Evolutionary conservation across 2,888 invertebrate species (phyloP).

Genomic region (Agrotis segetum): DNA sequence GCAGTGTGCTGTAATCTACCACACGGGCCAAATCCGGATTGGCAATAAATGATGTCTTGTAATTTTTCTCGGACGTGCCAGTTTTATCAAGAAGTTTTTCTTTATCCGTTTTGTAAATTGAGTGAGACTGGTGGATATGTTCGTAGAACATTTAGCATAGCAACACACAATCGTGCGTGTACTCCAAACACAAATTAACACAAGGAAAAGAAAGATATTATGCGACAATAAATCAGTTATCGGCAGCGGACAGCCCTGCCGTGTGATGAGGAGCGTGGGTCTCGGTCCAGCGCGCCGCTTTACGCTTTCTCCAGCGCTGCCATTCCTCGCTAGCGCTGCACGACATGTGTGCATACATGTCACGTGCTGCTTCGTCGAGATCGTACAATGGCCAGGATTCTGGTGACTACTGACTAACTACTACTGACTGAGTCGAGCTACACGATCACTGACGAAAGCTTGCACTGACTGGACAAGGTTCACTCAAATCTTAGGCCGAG

Average conservation of each 20-base stretch:
- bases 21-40: background rate
- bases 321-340: constrained; percentile 71
- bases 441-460: too few relatives aligned
- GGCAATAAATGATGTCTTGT: too few relatives aligned
- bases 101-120: too few relatives aligned
- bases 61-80: too few relatives aligned
- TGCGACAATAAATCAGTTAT: constrained; percentile 23
- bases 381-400: constrained; percentile 36
- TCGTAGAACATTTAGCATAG: constrained; percentile 22
- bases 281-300: constrained; percentile 78
- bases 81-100: too few relatives aligned
- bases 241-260: constrained; percentile 66
- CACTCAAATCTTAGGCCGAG: too few relatives aligned
- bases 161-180: constrained; percentile 36
- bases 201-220: constrained; percentile 29
- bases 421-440: too few relatives aligned
- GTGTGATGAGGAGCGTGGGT: constrained; percentile 70
- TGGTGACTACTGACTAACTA: too few relatives aligned
- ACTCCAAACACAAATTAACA: constrained; percentile 10
- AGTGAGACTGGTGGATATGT: background rate
- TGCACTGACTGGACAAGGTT: too few relatives aligned
- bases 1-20: background rate
- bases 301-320: constrained; percentile 82
- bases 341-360: constrained; percentile 66
- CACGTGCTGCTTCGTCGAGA: constrained; percentile 38